These are phyloP conservation scores for Diorhabda sublineata DNA, from an alignment of 1,140 invertebrate genomes.

Conservation along the genomic window DNA sequence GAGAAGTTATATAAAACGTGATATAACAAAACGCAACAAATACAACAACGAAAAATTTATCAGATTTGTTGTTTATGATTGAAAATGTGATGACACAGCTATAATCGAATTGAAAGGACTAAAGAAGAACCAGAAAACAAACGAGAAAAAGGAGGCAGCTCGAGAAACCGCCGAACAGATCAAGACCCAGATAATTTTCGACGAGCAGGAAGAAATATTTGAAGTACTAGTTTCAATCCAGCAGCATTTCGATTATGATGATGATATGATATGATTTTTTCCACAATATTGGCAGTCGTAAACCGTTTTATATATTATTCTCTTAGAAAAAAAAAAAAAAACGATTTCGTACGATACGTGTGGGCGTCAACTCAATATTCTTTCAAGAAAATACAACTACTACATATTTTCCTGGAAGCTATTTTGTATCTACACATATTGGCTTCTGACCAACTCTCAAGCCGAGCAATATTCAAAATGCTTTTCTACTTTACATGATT, in stretches of 20 bases:
- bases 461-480: slow-evolving; percentile 20
- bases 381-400: slow-evolving; percentile 19
- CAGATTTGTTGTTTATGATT: too few relatives aligned
- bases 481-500: slow-evolving; percentile 18
- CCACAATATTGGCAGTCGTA: neutral
- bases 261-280: neutral
- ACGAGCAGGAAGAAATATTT: neutral
- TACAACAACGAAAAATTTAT: too few relatives aligned
- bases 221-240: neutral
- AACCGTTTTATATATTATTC: neutral
- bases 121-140: too few relatives aligned
- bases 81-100: too few relatives aligned
- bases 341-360: slow-evolving; percentile 22
- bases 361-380: slow-evolving; percentile 29
- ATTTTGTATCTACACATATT: slow-evolving; percentile 33
- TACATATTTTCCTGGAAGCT: slow-evolving; percentile 35
- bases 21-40: too few relatives aligned
- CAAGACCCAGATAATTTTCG: neutral
- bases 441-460: slow-evolving; percentile 25
- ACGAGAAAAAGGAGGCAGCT: too few relatives aligned
- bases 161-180: too few relatives aligned
- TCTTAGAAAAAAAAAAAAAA: neutral
- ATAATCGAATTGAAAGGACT: too few relatives aligned
- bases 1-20: too few relatives aligned
- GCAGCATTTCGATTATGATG: neutral